A percentile compares a stretch with the other conserved stretches of the same genome.
Conservation (phyloP, 2,888 invertebrate species). For the Ypsolopha scabrella region DNA sequence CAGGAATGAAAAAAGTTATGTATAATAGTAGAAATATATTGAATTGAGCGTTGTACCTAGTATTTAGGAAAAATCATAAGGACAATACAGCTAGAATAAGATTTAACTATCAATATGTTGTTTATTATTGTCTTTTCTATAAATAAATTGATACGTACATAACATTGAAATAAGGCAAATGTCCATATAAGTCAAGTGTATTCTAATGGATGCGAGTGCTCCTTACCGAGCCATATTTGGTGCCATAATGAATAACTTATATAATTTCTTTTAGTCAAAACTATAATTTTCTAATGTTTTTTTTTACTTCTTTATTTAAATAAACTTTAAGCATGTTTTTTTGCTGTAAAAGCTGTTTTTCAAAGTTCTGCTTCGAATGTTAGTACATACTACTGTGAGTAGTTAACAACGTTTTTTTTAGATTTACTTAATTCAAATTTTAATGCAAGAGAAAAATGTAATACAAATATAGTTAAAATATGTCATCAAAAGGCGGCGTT, state of each 20-base stretch:
- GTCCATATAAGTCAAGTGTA: neutral
- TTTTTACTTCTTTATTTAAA: neutral
- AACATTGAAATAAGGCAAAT: neutral
- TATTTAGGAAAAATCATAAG: constrained; percentile 28
- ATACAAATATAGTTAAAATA: neutral
- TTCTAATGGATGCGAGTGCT: neutral
- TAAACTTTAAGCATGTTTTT: no score
- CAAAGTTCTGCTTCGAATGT: no score
- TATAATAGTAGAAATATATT: neutral
- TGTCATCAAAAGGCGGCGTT: neutral
- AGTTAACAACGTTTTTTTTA: neutral
- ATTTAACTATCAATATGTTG: neutral
- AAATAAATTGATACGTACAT: neutral
- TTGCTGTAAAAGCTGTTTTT: no score
- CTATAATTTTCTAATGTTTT: neutral
- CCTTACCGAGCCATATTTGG: no score
- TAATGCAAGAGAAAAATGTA: neutral
- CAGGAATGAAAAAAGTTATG: neutral
- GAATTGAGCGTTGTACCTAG: constrained; percentile 13
- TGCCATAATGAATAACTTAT: no score
- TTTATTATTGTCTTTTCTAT: neutral
- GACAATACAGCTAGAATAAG: constrained; percentile 27
- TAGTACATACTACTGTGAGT: neutral
- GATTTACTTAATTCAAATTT: neutral
- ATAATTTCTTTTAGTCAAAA: neutral